Percentiles rank a stretch among this genome's conserved stretches.
Evolutionary conservation across 2,888 invertebrate genomes (phyloP).

Genomic region (Acheta domesticus): DNA sequence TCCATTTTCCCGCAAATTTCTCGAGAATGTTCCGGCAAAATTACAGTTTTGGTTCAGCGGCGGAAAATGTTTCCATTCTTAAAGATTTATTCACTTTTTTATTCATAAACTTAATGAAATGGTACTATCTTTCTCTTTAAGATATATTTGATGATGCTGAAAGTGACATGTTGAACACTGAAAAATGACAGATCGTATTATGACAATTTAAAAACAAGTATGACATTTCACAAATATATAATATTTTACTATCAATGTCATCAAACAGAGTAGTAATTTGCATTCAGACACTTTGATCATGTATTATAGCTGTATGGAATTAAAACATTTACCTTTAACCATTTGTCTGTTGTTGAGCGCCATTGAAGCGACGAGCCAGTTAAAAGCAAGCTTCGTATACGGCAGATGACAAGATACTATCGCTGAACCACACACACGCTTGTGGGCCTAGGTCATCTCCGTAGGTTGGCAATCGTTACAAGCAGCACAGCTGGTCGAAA

Average conservation of each 20-base stretch:
- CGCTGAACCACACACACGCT: background rate
- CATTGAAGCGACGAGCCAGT: background rate
- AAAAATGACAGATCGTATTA: background rate
- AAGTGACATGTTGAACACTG: background rate
- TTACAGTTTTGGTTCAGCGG: no score
- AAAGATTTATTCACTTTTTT: no score
- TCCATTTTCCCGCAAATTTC: background rate
- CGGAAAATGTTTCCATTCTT: no score
- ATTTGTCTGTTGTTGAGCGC: background rate
- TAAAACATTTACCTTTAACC: background rate
- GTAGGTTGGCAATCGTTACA: constrained; percentile 3
- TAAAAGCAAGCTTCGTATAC: background rate
- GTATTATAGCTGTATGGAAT: no score
- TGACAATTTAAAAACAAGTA: background rate
- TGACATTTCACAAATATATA: no score
- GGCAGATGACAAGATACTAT: background rate
- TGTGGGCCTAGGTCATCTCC: background rate
- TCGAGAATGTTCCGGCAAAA: no score
- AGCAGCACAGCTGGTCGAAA: background rate
- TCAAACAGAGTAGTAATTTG: no score
- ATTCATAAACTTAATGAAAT: no score
- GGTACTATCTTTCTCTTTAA: background rate
- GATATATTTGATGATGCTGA: background rate
- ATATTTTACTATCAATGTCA: no score
- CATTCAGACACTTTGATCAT: no score